Conservation (phyloP, 1,140 invertebrate genomes). For the Brachionus angularis region DNA sequence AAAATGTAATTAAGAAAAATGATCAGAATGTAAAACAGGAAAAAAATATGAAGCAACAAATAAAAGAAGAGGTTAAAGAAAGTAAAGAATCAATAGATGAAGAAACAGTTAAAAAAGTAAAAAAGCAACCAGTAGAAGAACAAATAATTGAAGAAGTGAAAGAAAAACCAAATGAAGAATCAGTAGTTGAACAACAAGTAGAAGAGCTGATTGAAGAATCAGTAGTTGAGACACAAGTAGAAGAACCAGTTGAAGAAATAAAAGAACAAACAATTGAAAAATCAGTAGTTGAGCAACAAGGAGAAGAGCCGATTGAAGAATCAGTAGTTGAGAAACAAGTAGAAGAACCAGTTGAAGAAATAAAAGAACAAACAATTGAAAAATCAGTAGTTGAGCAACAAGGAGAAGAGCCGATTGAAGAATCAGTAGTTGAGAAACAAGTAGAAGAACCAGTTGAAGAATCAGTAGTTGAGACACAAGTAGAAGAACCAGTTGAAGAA, state of each 20-base stretch:
- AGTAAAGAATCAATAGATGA: background rate
- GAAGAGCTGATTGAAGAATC: too few relatives aligned
- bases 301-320: too few relatives aligned
- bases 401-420: too few relatives aligned
- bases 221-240: too few relatives aligned
- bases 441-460: background rate
- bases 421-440: background rate
- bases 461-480: background rate
- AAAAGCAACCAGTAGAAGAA: background rate
- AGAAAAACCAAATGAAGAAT: too few relatives aligned
- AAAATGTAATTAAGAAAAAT: constrained; percentile 11
- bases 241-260: too few relatives aligned
- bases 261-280: too few relatives aligned
- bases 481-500: background rate
- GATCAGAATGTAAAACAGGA: background rate
- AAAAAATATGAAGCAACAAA: background rate
- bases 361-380: background rate
- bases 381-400: background rate
- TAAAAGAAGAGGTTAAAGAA: background rate
- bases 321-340: too few relatives aligned
- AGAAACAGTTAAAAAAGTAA: background rate
- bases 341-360: background rate
- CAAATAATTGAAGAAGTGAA: background rate
- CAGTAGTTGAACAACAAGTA: too few relatives aligned
- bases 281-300: too few relatives aligned